Base-by-base conservation (phyloP, 2,888 invertebrate species). In the Tyria jacobaeae region DNA sequence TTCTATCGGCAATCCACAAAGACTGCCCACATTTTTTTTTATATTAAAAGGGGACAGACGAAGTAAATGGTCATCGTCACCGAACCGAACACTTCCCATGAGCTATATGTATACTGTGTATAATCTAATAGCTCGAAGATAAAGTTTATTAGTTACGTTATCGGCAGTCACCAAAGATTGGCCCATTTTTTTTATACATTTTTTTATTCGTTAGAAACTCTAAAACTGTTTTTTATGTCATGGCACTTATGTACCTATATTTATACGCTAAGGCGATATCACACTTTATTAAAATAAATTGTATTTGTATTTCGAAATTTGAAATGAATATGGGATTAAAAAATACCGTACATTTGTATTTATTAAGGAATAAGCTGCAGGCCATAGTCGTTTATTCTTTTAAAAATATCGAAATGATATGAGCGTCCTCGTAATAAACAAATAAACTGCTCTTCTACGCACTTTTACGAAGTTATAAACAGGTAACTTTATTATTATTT, bases 381-480 rank as follows among this genome's bases (percentile, higher is more conserved):
- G 35, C 37, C 21, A 35, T 37, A 24, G 10, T 24, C n/a, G 15
- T 37, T 24, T 9, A 37, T 34, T 56, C 14, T 4, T 21, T 24
- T 17, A 12, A 17, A 39, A 25, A 35, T 47, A 44, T 15, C 25
- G 34, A 47, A n/a, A 53, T 17, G 17, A 53, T 37, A 37, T 37
- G 21, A 53, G 35, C 31, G 21, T 31, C 57, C 7, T 41, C 17
- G 41, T 56, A 34, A 51, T 34, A 51, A 44, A 61, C 56, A 44
- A 25, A 51, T 61, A 61, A 34, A 55, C 55, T 55, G 2, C 15
- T 55, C 5, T 7, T 44, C 3, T 39, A 34, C 21, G 50, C 31
- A 17, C 34, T 25, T 60, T 55, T 31, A 14, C 17, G n/a, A 44
- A 50, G 35, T 27, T 61, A 44, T 61, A 51, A 61, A 61, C 37